These are phyloP conservation scores for Microtus richardsoni DNA, from an alignment of 2,113 vertebrate genomes.

Conservation along the genomic window DNA sequence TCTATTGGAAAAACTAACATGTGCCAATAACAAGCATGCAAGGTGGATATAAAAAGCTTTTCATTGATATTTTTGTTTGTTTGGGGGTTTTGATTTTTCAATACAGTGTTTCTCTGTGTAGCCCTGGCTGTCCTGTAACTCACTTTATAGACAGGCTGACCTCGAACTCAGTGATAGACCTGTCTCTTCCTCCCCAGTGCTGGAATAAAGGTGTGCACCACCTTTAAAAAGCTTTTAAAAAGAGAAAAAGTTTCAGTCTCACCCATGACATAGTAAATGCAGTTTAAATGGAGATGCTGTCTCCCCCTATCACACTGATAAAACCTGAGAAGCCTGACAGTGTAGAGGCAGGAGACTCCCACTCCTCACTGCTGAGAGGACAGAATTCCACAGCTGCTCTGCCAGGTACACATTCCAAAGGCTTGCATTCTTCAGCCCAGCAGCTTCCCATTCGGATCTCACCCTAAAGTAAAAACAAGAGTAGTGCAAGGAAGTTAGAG, in stretches of 20 bases:
- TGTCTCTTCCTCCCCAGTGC: background rate
- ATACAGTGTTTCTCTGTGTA: background rate
- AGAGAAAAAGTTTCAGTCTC: background rate
- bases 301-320: background rate
- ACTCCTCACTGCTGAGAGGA: background rate
- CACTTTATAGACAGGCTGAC: background rate
- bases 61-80: background rate
- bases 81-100: background rate
- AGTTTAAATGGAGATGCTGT: background rate
- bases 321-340: background rate
- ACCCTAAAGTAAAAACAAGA: background rate
- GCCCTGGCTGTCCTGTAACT: background rate
- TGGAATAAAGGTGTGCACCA: background rate
- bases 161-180: background rate
- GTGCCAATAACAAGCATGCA: background rate
- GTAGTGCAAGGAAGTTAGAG: background rate
- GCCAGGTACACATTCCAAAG: background rate
- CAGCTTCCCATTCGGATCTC: background rate
- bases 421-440: background rate
- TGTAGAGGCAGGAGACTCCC: background rate
- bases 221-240: background rate
- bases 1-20: background rate
- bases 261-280: background rate
- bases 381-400: background rate
- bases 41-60: background rate